Base-by-base conservation (phyloP, 2,113 vertebrate genomes). In the Centropristis striata region DNA sequence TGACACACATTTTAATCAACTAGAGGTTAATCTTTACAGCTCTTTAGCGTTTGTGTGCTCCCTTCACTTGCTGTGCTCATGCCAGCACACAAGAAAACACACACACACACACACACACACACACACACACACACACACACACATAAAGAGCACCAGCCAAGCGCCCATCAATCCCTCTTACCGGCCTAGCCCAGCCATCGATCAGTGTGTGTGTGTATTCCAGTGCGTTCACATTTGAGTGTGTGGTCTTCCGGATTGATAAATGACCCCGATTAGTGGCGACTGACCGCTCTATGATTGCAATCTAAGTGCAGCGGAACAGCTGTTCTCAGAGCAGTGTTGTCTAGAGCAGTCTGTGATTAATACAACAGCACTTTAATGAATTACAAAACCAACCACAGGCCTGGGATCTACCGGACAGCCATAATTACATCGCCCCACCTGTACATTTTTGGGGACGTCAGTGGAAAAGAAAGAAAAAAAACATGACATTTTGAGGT, bases 261-360 rank as follows among this genome's bases (percentile, higher is more conserved):
- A 86, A 88, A 94, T 93, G 88, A 89, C 89, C 90, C 90, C 87
- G 90, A 94, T 94, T 93, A 94, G 88, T 64, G 86, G 87, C 83
- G 60, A 93, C 85, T 90, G 92, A 93, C 92, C 88, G 75, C 82
- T 92, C 85, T 87, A 81, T 91, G 86, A 90, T 89, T 90, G 88
- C 83, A 92, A 92, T 93, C 87, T 88, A 86, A 90, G 85, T 83
- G 78, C 60, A 81, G 83, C 63, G 25, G 85, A 91, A 72, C 90
- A 90, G 85, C 90, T 86, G 88, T 92, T 90, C 80, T 80, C 61
- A 79, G 74, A 88, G 83, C 79, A 65, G 80, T 37, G 79, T 84
- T 91, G 84, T 92, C 88, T 80, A 57, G 82, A 88, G 78, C 83
- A 80, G 79, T 78, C 67, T 69, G 80, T 88, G 90, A 92, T 92